Conservation (phyloP, 2,888 invertebrate species). For the Scelioninae gen. 1 region DNA sequence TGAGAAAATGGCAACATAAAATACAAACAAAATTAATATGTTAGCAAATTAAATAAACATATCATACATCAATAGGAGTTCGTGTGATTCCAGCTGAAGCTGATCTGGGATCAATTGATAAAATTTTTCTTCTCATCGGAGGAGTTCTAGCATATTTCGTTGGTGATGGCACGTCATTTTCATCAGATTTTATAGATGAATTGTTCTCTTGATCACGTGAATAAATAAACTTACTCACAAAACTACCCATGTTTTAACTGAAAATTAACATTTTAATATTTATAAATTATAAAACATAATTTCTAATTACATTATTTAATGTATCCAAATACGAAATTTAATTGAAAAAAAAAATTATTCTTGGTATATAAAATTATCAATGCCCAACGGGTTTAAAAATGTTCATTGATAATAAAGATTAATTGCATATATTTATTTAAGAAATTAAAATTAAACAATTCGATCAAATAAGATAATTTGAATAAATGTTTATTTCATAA, state of each 20-base stretch:
- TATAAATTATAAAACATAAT: background rate
- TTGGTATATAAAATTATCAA: background rate
- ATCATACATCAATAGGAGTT: conserved; percentile 71
- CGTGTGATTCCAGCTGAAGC: conserved; percentile 67
- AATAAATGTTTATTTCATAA: too few species aligned
- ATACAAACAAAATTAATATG: conserved; percentile 2
- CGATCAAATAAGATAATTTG: background rate
- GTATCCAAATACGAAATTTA: background rate
- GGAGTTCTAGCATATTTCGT: conserved; percentile 63
- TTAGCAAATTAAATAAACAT: background rate
- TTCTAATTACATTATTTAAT: background rate
- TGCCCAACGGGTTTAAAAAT: too few species aligned
- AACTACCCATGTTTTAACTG: conserved; percentile 61
- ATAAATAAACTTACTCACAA: conserved; percentile 67
- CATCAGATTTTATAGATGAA: conserved; percentile 7
- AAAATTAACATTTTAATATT: background rate
- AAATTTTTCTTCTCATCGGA: conserved; percentile 56
- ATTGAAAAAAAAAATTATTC: background rate
- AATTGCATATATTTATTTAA: too few species aligned
- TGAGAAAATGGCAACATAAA: too few species aligned
- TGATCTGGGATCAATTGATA: conserved; percentile 70
- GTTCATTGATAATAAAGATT: too few species aligned
- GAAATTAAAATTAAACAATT: background rate
- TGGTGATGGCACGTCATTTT: conserved; percentile 34
- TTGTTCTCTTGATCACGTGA: conserved; percentile 38